Evolutionary conservation across 2,888 invertebrate genomes (phyloP), one percentile per base, ranked within the genome.

Genomic region (Sphecodes monilicornis): DNA sequence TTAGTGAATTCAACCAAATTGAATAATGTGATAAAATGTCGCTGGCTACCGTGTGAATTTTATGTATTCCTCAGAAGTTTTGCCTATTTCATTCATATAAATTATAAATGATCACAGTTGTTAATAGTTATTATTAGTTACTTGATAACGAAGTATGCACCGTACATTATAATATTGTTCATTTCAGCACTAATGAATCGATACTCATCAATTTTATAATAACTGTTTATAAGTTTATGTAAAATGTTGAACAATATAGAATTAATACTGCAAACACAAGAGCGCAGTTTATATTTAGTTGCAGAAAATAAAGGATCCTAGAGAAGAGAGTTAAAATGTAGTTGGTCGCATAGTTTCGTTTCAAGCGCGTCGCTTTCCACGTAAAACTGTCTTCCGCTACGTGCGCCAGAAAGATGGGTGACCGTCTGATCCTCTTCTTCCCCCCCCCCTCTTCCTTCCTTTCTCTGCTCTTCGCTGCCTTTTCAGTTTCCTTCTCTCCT

Each of bases 371-470:
- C 57, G 10, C 5, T 43, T 72, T 22, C 22, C 16, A n/a, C 6
- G 81, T 73, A 6, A 73, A 81, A 22, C 18, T 3, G 11, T 3
- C 26, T 11, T 36, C 0, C 18, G 26, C 4, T n/a, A 0, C 64
- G 29, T 80, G 2, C 29, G 2, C 6, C 1, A 3, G 26, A 18
- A 57, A 13, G 81, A 82, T 82, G 82, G 82, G 82, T 82, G 82
- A 81, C 50, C 82, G 73, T 8, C 50, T 8, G 32, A 22, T 10
- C n/a, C 3, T 1, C 10, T 8, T n/a, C n/a, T n/a, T n/a, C n/a
- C n/a, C n/a, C n/a, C n/a, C 16, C 0, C 18, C 1, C 26, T 13
- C 16, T 11, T 2, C 10, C 4, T 8, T 5, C 8, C 1, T 1
- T 0, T 43, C 22, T 4, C 13, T 2, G 1, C 2, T 11, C 18